phyloP scores from a whole-genome alignment of 2,113 vertebrate genomes.

The Gymnobelideus leadbeateri region DNA sequence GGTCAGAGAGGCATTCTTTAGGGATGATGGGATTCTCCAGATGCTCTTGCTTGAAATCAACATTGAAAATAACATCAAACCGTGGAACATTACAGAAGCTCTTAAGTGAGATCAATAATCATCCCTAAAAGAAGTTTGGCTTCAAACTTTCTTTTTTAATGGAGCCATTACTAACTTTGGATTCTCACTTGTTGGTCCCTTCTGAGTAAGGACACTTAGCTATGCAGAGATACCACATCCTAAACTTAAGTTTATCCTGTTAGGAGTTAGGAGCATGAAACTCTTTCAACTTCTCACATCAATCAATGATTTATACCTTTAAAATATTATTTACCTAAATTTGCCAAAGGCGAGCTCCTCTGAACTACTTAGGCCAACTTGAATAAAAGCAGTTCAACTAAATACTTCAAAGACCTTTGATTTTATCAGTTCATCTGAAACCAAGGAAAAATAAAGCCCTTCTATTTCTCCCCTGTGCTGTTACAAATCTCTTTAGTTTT shows the following conservation, averaged over 20 bases:
- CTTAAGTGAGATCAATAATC: neutral
- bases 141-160: neutral
- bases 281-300: neutral
- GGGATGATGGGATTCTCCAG: neutral
- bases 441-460: slow-evolving; percentile 34
- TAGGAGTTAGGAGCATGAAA: neutral
- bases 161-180: neutral
- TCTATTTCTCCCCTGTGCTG: slow-evolving; percentile 3
- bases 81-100: neutral
- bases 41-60: neutral
- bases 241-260: neutral
- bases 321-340: slow-evolving; percentile 43
- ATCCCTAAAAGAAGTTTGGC: neutral
- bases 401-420: neutral
- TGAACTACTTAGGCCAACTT: neutral
- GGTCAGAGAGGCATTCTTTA: neutral
- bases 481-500: slow-evolving; percentile 47
- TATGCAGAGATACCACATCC: neutral
- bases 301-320: slow-evolving; percentile 21
- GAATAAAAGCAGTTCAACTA: neutral
- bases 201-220: neutral
- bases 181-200: neutral
- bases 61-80: neutral
- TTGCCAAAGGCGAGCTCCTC: slow-evolving; percentile 4
- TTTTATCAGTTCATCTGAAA: slow-evolving; percentile 26